Conservation (phyloP, 2,888 invertebrate species). For the Agrochola litura region DNA sequence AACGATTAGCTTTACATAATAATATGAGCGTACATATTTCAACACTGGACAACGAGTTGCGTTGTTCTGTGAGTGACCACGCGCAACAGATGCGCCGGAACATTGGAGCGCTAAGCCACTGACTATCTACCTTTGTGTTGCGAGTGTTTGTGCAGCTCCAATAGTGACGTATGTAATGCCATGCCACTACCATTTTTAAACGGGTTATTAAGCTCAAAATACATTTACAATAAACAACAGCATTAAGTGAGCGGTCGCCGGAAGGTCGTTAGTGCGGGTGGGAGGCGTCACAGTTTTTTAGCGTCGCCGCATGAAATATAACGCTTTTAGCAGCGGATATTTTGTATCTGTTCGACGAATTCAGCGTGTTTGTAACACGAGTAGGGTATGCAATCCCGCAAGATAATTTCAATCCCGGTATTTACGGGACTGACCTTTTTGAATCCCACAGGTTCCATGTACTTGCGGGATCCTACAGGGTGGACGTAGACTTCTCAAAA, state of each 20-base stretch:
- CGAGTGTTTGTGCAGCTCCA: background rate
- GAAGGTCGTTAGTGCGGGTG: slow-evolving; percentile 13
- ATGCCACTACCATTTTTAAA: background rate
- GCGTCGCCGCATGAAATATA: slow-evolving; percentile 22
- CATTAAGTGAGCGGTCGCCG: background rate
- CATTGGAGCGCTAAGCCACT: background rate
- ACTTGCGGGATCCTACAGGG: no score
- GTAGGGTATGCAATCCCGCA: no score
- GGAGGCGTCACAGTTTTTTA: slow-evolving; percentile 9
- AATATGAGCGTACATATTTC: background rate
- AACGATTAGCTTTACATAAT: slow-evolving; percentile 16
- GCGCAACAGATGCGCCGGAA: background rate
- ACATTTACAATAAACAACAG: slow-evolving; percentile 27
- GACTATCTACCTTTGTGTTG: background rate
- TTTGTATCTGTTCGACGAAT: slow-evolving; percentile 12
- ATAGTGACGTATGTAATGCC: background rate
- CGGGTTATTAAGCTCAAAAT: background rate
- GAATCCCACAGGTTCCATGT: no score
- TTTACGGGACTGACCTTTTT: no score
- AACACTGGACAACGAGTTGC: background rate
- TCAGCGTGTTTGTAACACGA: slow-evolving; percentile 9
- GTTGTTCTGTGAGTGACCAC: background rate
- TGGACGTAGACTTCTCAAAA: no score
- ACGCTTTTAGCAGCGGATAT: slow-evolving; percentile 27
- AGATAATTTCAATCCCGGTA: no score